Evolutionary conservation across 1,140 invertebrate genomes (phyloP), one percentile per base, ranked within the genome.

Genomic region (Solenopsis invicta): DNA sequence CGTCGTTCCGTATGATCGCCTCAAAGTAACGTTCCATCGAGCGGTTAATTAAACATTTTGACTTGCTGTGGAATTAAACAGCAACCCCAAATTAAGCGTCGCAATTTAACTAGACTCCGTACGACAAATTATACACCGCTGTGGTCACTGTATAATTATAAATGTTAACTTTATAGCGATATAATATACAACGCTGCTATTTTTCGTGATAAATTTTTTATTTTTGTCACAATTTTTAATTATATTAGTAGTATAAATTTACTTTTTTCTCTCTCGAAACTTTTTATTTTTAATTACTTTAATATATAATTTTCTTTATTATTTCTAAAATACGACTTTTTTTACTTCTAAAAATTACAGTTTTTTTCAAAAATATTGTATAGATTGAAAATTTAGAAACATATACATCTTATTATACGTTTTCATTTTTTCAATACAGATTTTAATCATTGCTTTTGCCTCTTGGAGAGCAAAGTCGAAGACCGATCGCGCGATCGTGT

Each of bases 21-120:
- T 24, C 21, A 18, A 76, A 77, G 29, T 87, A 81, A 88, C 85
- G 77, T 66, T 52, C 37, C 72, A 78, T 71, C 61, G 37, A 59
- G 45, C 56, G 50, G 78, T 85, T 90, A 90, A 90, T 90, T 81
- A 86, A 85, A 71, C 82, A 88, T 82, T 64, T 78, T 61, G 59
- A 50, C 50, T 84, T 50, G 59, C 34, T 67, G 59, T 59, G 41
- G 56, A 90, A 89, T 89, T 85, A 89, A 81, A 21, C 52, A 29
- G 29, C 29, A 50, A 34, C 24, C 54, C 12, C n/a, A 41, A 62
- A 24, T 62, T 75, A 37, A 84, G 10, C 45, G 34, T 29, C 29
- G 50, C 8, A 24, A 45, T 41, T 87, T 50, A 48, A 48, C 37
- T 87, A 50, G 62, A 75, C 72, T 86, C 56, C 24, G 34, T 50